phyloP scores from a whole-genome alignment of 1,140 invertebrate species.

The Ridgeia piscesae region DNA sequence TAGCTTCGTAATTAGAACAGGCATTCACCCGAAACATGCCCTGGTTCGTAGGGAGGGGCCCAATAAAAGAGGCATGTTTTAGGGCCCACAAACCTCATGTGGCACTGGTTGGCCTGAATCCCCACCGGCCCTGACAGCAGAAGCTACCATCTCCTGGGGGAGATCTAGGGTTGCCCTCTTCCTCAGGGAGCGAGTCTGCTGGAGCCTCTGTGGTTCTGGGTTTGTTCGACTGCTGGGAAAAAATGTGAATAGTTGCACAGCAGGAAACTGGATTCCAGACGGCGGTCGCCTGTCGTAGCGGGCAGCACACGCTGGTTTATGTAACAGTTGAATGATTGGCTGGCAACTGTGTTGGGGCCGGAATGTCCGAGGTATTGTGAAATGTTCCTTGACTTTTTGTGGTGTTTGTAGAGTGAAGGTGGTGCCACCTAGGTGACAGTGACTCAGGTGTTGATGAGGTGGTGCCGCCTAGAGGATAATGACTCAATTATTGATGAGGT shows the following conservation, averaged over 20 bases:
- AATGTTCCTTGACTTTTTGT: neutral
- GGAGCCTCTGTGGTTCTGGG: neutral
- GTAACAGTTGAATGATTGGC: slow-evolving; percentile 1
- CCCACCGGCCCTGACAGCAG: neutral
- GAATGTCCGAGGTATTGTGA: neutral
- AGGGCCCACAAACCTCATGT: neutral
- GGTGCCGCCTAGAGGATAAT: neutral
- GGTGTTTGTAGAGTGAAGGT: neutral
- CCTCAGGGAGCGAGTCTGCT: neutral
- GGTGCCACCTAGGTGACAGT: neutral
- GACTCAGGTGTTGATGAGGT: too few relatives aligned
- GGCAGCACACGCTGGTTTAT: neutral
- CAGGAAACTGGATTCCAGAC: neutral
- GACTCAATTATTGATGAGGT: neutral
- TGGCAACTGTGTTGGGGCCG: neutral
- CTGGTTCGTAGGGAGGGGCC: neutral
- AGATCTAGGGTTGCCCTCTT: neutral
- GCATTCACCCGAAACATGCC: neutral
- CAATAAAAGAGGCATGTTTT: neutral
- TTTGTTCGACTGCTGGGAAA: neutral
- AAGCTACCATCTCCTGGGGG: neutral
- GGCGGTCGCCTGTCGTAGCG: neutral
- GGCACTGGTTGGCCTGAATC: neutral
- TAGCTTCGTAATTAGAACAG: neutral
- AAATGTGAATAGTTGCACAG: neutral